Conservation (phyloP, 2,888 invertebrate genomes). For the Polylopha cassiicola region DNA sequence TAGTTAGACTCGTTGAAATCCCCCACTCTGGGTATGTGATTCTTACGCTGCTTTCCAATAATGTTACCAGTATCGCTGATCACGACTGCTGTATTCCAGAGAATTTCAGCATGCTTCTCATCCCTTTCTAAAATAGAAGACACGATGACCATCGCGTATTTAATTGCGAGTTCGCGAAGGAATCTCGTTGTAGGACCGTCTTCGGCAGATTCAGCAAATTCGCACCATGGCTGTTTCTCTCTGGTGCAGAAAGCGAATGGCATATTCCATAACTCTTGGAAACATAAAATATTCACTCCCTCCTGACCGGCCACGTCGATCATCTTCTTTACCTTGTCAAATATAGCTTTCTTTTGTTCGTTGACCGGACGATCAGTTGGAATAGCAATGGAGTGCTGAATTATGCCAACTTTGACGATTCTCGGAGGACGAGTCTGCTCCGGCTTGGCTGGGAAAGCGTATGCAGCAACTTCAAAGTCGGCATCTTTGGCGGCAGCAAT, state of each 20-base stretch:
- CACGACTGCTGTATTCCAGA: conserved; percentile 98
- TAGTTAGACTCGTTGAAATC: conserved; percentile 99
- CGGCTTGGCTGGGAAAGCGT: conserved; percentile 65
- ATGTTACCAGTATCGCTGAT: conserved; percentile 92
- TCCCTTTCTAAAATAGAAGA: conserved; percentile 98
- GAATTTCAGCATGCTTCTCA: conserved; percentile 86
- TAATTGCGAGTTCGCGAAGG: conserved; percentile 85
- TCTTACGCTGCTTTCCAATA: conserved; percentile 97
- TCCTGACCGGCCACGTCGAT: conserved; percentile 87
- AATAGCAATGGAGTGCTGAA: conserved; percentile 91
- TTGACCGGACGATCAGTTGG: conserved; percentile 87
- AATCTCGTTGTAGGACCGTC: conserved; percentile 92
- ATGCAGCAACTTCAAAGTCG: conserved; percentile 72
- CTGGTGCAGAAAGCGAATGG: conserved; percentile 99
- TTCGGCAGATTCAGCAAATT: conserved; percentile 96
- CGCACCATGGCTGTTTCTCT: conserved; percentile 97
- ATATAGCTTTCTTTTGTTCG: conserved; percentile 88
- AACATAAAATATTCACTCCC: conserved; percentile 93
- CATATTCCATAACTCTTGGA: conserved; percentile 99
- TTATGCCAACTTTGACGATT: conserved; percentile 88
- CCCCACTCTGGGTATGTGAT: conserved; percentile 98
- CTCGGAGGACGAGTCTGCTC: conserved; percentile 80
- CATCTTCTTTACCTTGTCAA: conserved; percentile 86
- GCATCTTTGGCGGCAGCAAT: conserved; percentile 73
- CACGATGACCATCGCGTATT: conserved; percentile 95